Base-by-base conservation (phyloP, 2,888 invertebrate species). In the Diadromus collaris region DNA sequence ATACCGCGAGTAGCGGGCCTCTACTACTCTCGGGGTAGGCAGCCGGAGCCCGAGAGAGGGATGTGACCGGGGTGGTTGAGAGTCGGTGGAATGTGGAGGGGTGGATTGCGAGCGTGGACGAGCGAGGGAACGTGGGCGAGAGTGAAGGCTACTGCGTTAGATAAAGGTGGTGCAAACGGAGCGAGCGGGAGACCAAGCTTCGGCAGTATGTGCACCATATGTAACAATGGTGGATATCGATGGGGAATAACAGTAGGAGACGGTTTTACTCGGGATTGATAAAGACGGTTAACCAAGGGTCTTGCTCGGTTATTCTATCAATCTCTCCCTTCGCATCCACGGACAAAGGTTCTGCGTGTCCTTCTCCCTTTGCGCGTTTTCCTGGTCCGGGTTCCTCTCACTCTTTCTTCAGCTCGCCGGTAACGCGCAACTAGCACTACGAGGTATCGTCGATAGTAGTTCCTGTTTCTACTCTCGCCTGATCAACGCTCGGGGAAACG, bases 401-500 rank as follows among this genome's bases (percentile, higher is more conserved):
- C 48, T 16, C 38, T 41, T 41, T 16, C 38, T 13, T 6, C 38
- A 16, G 38, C 13, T 41, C 38, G 41, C 27, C 32, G 21, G 69
- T 4, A 16, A 48, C 61, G 65, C 48, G 41, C 60, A 29, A 46
- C 38, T 61, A 38, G 34, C 41, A 76, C 56, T 78, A 71, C 56
- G 54, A 68, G 76, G 69, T 38, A 41, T 56, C 46, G 19, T 41
- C 51, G 21, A 41, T 51, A 1, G 41, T 46, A 38, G 58, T 41
- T 24, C 51, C 63, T 48, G 64, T 34, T 69, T 41, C 29, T 68
- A 2, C 29, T 61, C 70, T 54, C 76, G 76, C 60, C 76, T 44
- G 73, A 63, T 63, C 34, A 65, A 56, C 61, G 78, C 78, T 74
- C 70, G 78, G 81, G 82, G 82, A 85, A 85, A 87, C 87, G 88